Percentiles rank a stretch among this genome's conserved stretches.
Evolutionary conservation across 1,140 invertebrate species (phyloP).

Genomic region (Panagrolaimus sp.): DNA sequence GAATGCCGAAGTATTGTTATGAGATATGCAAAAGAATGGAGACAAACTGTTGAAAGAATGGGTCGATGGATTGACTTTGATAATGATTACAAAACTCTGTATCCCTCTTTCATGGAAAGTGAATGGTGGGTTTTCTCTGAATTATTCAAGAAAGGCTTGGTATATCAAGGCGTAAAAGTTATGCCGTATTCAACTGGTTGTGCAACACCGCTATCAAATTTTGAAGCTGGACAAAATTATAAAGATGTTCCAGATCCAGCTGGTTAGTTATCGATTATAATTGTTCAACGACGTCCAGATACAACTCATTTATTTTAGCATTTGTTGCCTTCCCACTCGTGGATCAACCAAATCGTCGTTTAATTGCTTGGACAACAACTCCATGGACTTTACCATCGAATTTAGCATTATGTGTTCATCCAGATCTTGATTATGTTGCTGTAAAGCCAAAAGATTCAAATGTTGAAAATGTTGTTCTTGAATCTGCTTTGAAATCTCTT

Average conservation of each 20-base stretch:
- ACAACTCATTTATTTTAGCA: conserved; percentile 38
- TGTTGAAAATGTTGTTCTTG: conserved; percentile 79
- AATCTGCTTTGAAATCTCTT: conserved; percentile 73
- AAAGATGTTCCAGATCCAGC: conserved; percentile 95
- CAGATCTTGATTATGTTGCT: conserved; percentile 78
- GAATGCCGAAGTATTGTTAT: conserved; percentile 95
- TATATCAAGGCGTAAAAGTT: conserved; percentile 90
- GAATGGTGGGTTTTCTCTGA: conserved; percentile 99
- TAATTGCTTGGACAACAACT: conserved; percentile 96
- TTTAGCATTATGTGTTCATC: conserved; percentile 85
- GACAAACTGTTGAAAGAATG: conserved; percentile 75
- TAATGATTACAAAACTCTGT: conserved; percentile 98
- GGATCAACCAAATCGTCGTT: conserved; percentile 67
- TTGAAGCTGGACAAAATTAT: conserved; percentile 97
- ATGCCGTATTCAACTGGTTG: conserved; percentile 98
- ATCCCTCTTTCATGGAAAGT: conserved; percentile 97
- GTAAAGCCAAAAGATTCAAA: conserved; percentile 68
- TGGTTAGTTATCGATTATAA: conserved; percentile 70
- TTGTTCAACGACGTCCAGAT: conserved; percentile 67
- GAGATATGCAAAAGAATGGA: conserved; percentile 90
- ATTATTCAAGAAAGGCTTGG: conserved; percentile 84
- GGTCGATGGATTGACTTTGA: conserved; percentile 99
- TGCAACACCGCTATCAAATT: conserved; percentile 93
- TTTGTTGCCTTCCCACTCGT: conserved; percentile 45
- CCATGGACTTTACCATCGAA: conserved; percentile 99